phyloP scores from a whole-genome alignment of 2,797 vertebrate genomes.

The Babyrousa celebensis region DNA sequence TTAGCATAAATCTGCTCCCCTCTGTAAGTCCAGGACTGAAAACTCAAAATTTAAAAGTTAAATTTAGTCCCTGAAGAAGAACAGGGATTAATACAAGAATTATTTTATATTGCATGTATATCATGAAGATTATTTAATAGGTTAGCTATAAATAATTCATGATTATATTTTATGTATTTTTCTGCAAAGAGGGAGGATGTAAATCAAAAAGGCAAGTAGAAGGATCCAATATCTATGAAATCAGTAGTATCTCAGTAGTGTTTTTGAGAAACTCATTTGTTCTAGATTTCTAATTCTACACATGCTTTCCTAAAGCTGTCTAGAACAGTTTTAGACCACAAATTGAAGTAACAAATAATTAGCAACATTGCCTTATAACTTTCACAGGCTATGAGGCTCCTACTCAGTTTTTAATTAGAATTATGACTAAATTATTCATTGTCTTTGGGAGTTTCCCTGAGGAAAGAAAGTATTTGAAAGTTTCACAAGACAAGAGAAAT shows the following conservation, averaged over 20 bases:
- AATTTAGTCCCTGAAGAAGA: not conserved
- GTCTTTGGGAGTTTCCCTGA: conserved; percentile 66
- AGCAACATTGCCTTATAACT: conserved; percentile 56
- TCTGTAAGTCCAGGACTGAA: not conserved
- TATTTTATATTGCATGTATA: not conserved
- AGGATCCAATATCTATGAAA: not conserved
- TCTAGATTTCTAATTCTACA: not conserved
- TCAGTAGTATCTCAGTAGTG: not conserved
- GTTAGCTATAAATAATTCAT: not conserved
- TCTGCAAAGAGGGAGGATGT: not conserved
- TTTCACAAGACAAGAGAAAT: conserved; percentile 74
- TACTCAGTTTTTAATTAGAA: conserved; percentile 81
- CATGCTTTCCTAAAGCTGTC: not conserved
- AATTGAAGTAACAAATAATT: conserved; percentile 69
- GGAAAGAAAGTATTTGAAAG: conserved; percentile 71
- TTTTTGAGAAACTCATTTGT: not conserved
- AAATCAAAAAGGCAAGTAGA: not conserved
- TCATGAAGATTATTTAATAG: not conserved
- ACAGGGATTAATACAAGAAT: not conserved
- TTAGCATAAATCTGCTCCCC: not conserved
- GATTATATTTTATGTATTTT: not conserved
- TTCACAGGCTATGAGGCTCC: not conserved
- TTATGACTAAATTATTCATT: conserved; percentile 83
- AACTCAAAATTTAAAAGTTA: conserved; percentile 15
- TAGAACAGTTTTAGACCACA: conserved; percentile 57